Conservation (phyloP, 2,888 invertebrate species). For the Arenicola marina region DNA sequence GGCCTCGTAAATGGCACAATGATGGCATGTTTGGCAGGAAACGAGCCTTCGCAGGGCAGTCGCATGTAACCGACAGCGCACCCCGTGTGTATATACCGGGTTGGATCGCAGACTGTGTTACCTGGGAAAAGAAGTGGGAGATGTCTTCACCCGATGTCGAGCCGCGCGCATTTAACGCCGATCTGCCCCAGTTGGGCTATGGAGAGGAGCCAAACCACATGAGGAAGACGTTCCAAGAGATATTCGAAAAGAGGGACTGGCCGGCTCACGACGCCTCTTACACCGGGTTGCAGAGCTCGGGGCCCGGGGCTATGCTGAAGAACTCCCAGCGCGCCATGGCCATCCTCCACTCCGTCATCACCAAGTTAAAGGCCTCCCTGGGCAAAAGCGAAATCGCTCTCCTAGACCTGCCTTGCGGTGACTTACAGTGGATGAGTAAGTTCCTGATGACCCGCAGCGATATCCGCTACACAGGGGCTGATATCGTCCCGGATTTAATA, state of each 20-base stretch:
- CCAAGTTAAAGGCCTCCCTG: slow-evolving; percentile 14
- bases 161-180: slow-evolving; percentile 14
- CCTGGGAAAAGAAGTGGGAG: slow-evolving; percentile 27
- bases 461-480: slow-evolving; percentile 28
- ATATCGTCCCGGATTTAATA: slow-evolving; percentile 32
- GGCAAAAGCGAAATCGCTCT: slow-evolving; percentile 8
- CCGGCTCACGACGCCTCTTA: slow-evolving; percentile 19
- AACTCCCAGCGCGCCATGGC: slow-evolving; percentile 21
- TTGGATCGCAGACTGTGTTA: slow-evolving; percentile 26
- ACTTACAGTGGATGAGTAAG: slow-evolving; percentile 31
- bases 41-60: too few species aligned
- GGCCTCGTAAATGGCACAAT: too few species aligned
- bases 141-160: slow-evolving; percentile 8
- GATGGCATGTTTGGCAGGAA: too few species aligned
- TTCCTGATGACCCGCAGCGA: slow-evolving; percentile 27
- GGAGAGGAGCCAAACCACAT: slow-evolving; percentile 9
- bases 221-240: slow-evolving; percentile 13
- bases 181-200: slow-evolving; percentile 4
- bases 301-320: slow-evolving; percentile 22
- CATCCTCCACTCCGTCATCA: slow-evolving; percentile 18
- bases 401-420: slow-evolving; percentile 33
- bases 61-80: too few species aligned
- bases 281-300: slow-evolving; percentile 20
- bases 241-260: slow-evolving; percentile 20
- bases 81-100: too few species aligned